Percentiles rank a stretch among this genome's conserved stretches.
phyloP scores from a whole-genome alignment of 2,888 invertebrate species.

The Halictus quadricinctus region DNA sequence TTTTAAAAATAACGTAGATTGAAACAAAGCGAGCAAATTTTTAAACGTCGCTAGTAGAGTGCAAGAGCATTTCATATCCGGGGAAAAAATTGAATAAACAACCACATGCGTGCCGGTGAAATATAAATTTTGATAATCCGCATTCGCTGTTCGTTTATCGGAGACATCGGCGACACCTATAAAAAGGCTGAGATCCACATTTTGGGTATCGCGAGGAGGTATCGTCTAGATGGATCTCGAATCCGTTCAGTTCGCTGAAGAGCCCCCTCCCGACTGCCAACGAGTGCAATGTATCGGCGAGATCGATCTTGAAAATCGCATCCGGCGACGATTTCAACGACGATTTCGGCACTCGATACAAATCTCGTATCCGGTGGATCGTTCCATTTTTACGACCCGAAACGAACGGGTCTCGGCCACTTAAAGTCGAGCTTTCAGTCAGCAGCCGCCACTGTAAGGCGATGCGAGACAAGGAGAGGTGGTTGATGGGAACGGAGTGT shows the following conservation, averaged over 20 bases:
- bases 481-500: background rate
- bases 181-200: background rate
- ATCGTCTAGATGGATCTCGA: background rate
- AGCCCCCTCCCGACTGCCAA: background rate
- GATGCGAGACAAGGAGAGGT: background rate
- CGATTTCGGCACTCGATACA: constrained; percentile 44
- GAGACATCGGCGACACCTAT: constrained; percentile 1
- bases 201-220: background rate
- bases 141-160: constrained; percentile 16
- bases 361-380: constrained; percentile 45
- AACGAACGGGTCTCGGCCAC: constrained; percentile 33
- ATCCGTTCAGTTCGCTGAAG: constrained; percentile 29
- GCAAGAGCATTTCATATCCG: background rate
- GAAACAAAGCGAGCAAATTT: background rate
- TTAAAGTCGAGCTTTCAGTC: constrained; percentile 32
- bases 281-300: constrained; percentile 12
- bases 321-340: constrained; percentile 9
- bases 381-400: constrained; percentile 63
- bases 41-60: background rate
- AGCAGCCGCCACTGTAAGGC: constrained; percentile 28
- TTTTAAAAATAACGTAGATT: too few species aligned
- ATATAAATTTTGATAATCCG: background rate
- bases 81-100: background rate
- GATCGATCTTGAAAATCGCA: constrained; percentile 28
- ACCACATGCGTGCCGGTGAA: background rate